These are phyloP conservation scores for Parazoanthus swiftii DNA, from an alignment of 92 coral and sea anemone species.

Conservation along the genomic window DNA sequence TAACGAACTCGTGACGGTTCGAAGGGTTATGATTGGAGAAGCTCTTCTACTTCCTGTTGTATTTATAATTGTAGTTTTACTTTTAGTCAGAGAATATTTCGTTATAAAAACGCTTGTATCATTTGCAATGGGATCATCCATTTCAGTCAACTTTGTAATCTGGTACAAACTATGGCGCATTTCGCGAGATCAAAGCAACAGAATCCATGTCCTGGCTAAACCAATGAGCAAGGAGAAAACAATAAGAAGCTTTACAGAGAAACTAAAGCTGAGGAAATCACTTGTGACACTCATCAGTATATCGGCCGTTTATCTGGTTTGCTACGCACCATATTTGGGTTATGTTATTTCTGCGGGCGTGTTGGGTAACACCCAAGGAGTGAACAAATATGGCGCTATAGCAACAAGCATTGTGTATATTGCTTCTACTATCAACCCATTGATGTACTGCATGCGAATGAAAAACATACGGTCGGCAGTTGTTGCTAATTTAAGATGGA, in stretches of 20 bases:
- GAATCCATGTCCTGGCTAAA: not conserved
- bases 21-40: not conserved
- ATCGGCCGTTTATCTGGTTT: not conserved
- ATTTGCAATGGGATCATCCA: not conserved
- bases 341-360: no score
- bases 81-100: no score
- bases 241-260: not conserved
- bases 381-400: not conserved
- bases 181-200: not conserved
- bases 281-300: not conserved
- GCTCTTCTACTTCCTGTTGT: no score
- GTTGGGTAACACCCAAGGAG: no score
- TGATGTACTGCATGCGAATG: conserved; percentile 2
- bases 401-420: not conserved
- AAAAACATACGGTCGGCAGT: not conserved
- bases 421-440: not conserved
- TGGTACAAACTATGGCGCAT: not conserved
- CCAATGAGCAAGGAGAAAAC: not conserved
- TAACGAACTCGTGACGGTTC: not conserved
- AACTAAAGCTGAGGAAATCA: not conserved
- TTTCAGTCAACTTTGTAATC: not conserved
- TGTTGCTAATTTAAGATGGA: not conserved
- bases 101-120: no score
- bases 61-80: no score
- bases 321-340: not conserved